These are phyloP conservation scores for Metopia argyrocephala DNA, from an alignment of 2,888 invertebrate genomes.

Conservation along the genomic window DNA sequence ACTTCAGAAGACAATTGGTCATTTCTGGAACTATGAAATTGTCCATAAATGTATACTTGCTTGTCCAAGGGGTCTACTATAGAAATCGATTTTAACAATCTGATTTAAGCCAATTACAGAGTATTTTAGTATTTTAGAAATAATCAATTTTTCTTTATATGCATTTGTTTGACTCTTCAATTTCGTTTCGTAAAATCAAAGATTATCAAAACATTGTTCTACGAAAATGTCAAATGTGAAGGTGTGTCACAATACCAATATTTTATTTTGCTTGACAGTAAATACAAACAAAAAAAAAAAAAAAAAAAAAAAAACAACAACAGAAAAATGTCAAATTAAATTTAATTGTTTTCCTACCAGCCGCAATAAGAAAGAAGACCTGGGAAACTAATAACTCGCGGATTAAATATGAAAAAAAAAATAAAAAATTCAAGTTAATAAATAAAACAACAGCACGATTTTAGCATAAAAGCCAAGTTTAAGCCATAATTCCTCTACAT, in stretches of 20 bases:
- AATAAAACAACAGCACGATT: not conserved
- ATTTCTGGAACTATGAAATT: too few species aligned
- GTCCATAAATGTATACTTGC: too few species aligned
- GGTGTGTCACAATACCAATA: constrained; percentile 26
- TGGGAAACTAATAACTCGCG: constrained; percentile 9
- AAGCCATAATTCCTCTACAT: not conserved
- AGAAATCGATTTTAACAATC: too few species aligned
- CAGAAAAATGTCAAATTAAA: constrained; percentile 29
- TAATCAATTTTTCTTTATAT: too few species aligned
- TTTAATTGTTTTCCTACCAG: not conserved
- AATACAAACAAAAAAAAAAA: constrained; percentile 13
- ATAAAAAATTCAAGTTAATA: not conserved
- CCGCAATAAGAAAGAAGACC: not conserved
- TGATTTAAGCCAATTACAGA: too few species aligned
- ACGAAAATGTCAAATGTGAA: constrained; percentile 40
- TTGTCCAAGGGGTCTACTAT: too few species aligned
- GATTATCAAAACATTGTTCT: constrained; percentile 10
- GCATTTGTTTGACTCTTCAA: too few species aligned
- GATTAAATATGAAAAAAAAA: not conserved
- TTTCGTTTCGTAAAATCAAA: constrained; percentile 1
- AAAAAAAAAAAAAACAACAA: too few species aligned
- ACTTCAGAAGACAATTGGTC: too few species aligned
- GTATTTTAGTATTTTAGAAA: too few species aligned
- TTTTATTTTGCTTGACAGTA: too few species aligned
- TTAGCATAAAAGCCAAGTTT: not conserved